A percentile compares a stretch with the other conserved stretches of the same genome.
Evolutionary conservation across 2,888 invertebrate species (phyloP).

Genomic region (Asteroscopus sphinx): DNA sequence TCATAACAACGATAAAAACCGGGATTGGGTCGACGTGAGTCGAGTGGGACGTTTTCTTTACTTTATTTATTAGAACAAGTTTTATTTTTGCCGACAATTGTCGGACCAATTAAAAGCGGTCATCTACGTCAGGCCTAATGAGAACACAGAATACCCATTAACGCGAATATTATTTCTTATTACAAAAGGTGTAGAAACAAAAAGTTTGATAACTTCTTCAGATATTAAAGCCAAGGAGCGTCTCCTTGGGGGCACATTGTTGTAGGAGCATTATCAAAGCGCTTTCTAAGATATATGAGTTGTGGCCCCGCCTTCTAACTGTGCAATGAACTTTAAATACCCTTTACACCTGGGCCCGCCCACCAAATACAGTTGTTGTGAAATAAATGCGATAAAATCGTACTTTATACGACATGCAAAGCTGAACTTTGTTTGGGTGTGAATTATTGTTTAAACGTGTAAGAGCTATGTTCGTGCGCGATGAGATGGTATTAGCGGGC

Average conservation of each 20-base stretch:
- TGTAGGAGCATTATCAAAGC: constrained; percentile 78
- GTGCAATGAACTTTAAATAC: constrained; percentile 87
- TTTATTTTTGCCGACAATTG: no score
- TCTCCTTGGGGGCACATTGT: constrained; percentile 71
- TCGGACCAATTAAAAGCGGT: no score
- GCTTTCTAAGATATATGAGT: constrained; percentile 82
- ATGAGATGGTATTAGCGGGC: no score
- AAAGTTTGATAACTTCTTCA: constrained; percentile 57
- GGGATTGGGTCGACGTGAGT: no score
- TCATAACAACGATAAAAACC: no score
- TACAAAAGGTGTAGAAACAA: constrained; percentile 48
- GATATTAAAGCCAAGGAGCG: constrained; percentile 66
- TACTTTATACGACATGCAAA: constrained; percentile 80
- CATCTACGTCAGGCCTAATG: no score
- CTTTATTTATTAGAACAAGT: no score
- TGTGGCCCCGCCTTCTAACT: constrained; percentile 79
- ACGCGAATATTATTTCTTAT: constrained; percentile 48
- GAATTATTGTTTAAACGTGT: constrained; percentile 65
- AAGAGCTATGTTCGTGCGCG: constrained; percentile 43
- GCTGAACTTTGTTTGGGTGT: constrained; percentile 67
- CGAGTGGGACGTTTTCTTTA: no score
- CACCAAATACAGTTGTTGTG: constrained; percentile 85
- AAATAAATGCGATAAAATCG: constrained; percentile 81
- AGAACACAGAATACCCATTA: constrained; percentile 42
- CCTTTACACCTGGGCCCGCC: constrained; percentile 83